Conservation (phyloP, 2,888 invertebrate genomes). For the Drosophila meridionalis region DNA sequence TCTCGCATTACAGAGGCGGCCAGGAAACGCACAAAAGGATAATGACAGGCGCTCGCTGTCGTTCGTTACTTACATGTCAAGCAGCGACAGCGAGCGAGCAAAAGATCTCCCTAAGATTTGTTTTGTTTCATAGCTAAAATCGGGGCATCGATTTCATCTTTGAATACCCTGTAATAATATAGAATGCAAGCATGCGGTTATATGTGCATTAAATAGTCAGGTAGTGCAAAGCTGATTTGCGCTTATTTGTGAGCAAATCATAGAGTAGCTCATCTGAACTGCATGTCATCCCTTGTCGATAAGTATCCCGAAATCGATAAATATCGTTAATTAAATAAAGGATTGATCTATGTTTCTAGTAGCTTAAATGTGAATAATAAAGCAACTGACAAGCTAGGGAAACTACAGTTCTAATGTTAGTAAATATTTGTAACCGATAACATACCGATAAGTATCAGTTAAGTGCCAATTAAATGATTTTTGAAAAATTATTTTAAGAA, state of each 20-base stretch:
- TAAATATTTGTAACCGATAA: background rate
- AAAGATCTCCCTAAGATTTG: slow-evolving; percentile 29
- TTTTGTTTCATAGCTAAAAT: slow-evolving; percentile 11
- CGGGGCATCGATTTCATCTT: slow-evolving; percentile 39
- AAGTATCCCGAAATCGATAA: background rate
- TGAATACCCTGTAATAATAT: background rate
- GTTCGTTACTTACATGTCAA: slow-evolving; percentile 42
- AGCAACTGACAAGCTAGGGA: background rate
- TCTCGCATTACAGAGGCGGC: slow-evolving; percentile 52
- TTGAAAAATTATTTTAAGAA: too few relatives aligned
- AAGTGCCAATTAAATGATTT: too few relatives aligned
- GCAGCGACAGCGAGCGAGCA: slow-evolving; percentile 6
- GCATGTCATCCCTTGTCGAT: background rate
- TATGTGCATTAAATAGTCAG: background rate
- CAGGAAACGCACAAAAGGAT: slow-evolving; percentile 56
- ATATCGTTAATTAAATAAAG: background rate
- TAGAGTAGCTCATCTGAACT: background rate
- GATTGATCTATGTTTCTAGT: background rate
- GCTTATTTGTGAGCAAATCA: background rate
- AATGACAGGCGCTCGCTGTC: slow-evolving; percentile 46
- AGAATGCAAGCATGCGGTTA: background rate
- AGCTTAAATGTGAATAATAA: background rate
- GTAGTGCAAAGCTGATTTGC: background rate
- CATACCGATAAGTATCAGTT: background rate
- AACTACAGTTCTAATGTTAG: background rate